A percentile compares a stretch with the other conserved stretches of the same genome.
These are phyloP conservation scores for Macroramphosus scolopax DNA, from an alignment of 2,797 vertebrate species.

Conservation along the genomic window DNA sequence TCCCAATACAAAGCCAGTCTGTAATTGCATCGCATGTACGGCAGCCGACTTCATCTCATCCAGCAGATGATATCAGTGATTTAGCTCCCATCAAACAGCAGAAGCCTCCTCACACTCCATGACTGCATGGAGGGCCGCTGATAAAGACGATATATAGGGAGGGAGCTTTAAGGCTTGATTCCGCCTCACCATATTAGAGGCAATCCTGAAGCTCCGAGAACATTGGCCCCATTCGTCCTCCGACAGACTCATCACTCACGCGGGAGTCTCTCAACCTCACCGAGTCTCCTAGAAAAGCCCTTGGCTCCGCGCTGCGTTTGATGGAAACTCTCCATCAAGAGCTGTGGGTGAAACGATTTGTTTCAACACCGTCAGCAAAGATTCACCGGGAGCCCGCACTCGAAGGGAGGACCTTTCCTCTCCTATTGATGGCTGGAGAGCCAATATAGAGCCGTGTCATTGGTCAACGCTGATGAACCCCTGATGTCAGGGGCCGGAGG, in stretches of 20 bases:
- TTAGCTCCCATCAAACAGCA: constrained; percentile 30
- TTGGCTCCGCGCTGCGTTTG: constrained; percentile 30
- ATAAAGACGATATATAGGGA: constrained; percentile 56
- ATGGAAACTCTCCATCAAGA: constrained; percentile 43
- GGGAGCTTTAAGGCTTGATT: constrained; percentile 18
- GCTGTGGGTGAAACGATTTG: constrained; percentile 17
- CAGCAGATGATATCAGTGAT: constrained; percentile 46
- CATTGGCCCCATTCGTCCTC: constrained; percentile 45
- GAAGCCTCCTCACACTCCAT: constrained; percentile 4
- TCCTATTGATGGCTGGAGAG: no score
- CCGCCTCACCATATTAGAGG: constrained; percentile 22
- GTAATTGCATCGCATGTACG: no score
- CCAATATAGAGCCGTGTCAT: no score
- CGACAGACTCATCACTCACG: constrained; percentile 56
- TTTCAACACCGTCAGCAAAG: constrained; percentile 13
- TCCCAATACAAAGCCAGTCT: no score
- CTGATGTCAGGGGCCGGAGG: no score
- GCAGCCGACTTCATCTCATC: constrained; percentile 1
- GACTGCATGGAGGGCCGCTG: constrained; percentile 26
- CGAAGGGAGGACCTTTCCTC: no score
- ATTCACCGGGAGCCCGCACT: no score
- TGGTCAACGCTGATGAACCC: no score
- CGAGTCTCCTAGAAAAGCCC: constrained; percentile 23
- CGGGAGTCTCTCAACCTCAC: constrained; percentile 19
- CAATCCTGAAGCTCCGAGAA: constrained; percentile 30